These are phyloP conservation scores for Brachypalpus laphriformis DNA, from an alignment of 2,888 invertebrate genomes.

Conservation along the genomic window DNA sequence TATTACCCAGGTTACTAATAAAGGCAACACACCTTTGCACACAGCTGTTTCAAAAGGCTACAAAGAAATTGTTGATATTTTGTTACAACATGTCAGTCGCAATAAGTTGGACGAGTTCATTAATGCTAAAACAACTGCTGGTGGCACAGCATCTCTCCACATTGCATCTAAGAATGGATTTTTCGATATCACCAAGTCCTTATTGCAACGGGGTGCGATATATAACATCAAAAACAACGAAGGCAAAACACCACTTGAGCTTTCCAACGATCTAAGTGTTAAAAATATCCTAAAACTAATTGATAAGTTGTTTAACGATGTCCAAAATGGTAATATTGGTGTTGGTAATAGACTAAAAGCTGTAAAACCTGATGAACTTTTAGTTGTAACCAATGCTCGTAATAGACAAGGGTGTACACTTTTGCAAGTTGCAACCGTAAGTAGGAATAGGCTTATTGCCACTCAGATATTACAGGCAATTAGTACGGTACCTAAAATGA, in stretches of 20 bases:
- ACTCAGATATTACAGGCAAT: neutral
- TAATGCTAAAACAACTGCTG: slow-evolving; percentile 11
- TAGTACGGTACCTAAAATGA: too few species aligned
- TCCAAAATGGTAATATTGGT: neutral
- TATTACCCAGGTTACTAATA: slow-evolving; percentile 9
- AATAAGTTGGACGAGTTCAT: slow-evolving; percentile 17
- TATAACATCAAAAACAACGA: slow-evolving; percentile 44
- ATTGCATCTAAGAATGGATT: slow-evolving; percentile 55
- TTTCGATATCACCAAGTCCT: slow-evolving; percentile 9
- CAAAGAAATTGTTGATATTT: slow-evolving; percentile 33
- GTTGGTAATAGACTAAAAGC: neutral
- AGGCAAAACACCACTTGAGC: neutral
- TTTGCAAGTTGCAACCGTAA: slow-evolving; percentile 16
- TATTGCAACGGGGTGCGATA: slow-evolving; percentile 60
- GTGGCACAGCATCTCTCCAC: slow-evolving; percentile 39
- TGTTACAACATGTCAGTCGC: slow-evolving; percentile 10
- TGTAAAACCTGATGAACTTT: slow-evolving; percentile 4
- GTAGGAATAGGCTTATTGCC: neutral
- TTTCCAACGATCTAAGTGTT: neutral
- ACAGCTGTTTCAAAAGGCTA: slow-evolving; percentile 27
- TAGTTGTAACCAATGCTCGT: slow-evolving; percentile 12
- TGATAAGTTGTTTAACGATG: neutral
- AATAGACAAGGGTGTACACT: slow-evolving; percentile 23
- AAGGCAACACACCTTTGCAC: slow-evolving; percentile 48
- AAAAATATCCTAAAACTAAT: neutral